Base-by-base conservation (phyloP, 1,140 invertebrate species). In the Odontomachus brunneus region DNA sequence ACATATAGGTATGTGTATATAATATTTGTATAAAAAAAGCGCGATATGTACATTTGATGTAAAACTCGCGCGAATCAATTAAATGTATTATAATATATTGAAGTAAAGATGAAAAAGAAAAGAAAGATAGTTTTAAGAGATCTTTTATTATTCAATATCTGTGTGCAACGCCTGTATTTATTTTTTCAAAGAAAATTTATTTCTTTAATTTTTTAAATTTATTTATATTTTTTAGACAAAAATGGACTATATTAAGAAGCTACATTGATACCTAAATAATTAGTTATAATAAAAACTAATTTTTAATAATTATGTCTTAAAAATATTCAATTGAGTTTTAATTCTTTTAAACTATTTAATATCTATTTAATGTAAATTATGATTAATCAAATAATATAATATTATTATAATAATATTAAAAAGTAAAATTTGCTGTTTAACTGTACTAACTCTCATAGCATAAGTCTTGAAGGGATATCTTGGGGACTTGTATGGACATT, bases 81-180 rank as follows among this genome's bases (percentile, higher is more conserved):
- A 53, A 53, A 85, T 63, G 29, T 53, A 66, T 82, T 76, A 53
- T 53, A 15, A 19, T 49, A 62, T 26, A 49, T 57, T 59, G 44
- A 80, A 80, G 9, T 48, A 49, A 81, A 81, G 22, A 60, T 5
- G 29, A 57, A 69, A n/a, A 15, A 71, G 29, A n/a, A 29, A 17
- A 3, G 29, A 33, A n/a, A n/a, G n/a, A 3, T 33, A 5, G 29
- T 33, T 15, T 15, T 44, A 67, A 78, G 17, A 67, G 59, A 48
- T 51, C 9, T 60, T 72, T 72, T 72, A 60, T 73, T 73, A 73
- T 48, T 15, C 9, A 17, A 12, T 5, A 29, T 75, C 14, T 62
- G 15, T 60, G 44, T 9, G n/a, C n/a, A n/a, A n/a, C n/a, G 63
- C 48, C 7, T 74, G 5, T 17, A 48, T 3, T 12, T 11, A 44